Evolutionary conservation across 2,797 vertebrate species (phyloP).

Genomic region (Neosilurus hyrtlii): DNA sequence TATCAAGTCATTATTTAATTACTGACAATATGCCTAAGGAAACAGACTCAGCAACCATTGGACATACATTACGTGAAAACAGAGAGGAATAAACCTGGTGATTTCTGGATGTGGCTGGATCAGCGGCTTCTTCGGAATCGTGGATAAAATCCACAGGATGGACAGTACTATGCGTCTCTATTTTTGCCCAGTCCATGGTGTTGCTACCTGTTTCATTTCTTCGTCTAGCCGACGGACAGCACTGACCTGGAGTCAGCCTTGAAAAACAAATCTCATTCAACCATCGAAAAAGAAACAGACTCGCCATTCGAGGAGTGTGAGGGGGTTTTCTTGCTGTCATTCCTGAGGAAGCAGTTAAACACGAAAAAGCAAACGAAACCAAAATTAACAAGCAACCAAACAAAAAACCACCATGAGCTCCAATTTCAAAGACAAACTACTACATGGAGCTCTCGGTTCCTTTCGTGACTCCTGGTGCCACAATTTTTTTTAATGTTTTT

Average conservation of each 20-base stretch:
- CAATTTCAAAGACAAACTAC: slow-evolving; percentile 82
- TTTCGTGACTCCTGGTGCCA: slow-evolving; percentile 87
- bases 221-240: slow-evolving; percentile 71
- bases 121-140: slow-evolving; percentile 62
- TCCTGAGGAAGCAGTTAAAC: slow-evolving; percentile 78
- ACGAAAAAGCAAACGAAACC: slow-evolving; percentile 78
- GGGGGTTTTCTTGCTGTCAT: slow-evolving; percentile 71
- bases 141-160: slow-evolving; percentile 74
- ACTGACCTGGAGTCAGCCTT: slow-evolving; percentile 60
- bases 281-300: slow-evolving; percentile 57
- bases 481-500: slow-evolving; percentile 75
- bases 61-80: slow-evolving; percentile 67
- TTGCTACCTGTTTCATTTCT: slow-evolving; percentile 75
- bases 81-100: slow-evolving; percentile 69
- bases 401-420: slow-evolving; percentile 79
- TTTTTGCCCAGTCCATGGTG: slow-evolving; percentile 71
- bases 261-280: slow-evolving; percentile 13
- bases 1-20: slow-evolving; percentile 76
- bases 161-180: slow-evolving; percentile 73
- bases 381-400: slow-evolving; percentile 84
- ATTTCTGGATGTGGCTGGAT: slow-evolving; percentile 76
- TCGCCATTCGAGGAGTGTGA: slow-evolving; percentile 67
- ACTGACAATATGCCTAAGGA: slow-evolving; percentile 73
- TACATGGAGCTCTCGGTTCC: slow-evolving; percentile 79
- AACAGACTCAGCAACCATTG: slow-evolving; percentile 77